Evolutionary conservation across 2,113 vertebrate species (phyloP).

Genomic region (Xyrauchen texanus): DNA sequence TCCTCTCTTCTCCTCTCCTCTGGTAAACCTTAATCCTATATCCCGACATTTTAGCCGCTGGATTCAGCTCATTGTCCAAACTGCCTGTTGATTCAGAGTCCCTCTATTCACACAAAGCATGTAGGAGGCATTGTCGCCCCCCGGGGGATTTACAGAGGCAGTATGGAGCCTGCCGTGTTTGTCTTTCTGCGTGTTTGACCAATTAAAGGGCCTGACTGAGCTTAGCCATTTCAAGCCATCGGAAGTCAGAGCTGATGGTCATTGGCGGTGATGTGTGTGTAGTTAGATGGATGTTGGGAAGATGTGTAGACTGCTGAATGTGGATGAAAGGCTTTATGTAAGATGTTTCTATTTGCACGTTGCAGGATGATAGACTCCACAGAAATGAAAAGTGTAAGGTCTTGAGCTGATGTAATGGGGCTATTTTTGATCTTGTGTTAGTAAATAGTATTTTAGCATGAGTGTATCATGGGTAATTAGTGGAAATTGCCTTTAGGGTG

Average conservation of each 20-base stretch:
- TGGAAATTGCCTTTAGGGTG: no score
- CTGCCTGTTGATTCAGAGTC: constrained; percentile 38
- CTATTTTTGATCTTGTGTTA: no score
- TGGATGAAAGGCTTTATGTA: no score
- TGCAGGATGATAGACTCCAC: no score
- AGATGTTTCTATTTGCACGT: no score
- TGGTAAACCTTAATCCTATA: constrained; percentile 17
- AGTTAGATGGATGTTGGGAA: constrained; percentile 4
- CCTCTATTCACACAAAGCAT: constrained; percentile 32
- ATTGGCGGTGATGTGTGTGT: not conserved
- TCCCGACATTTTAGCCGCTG: constrained; percentile 35
- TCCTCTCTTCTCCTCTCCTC: constrained; percentile 22
- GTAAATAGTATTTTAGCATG: no score
- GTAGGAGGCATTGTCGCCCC: not conserved
- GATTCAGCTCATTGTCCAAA: constrained; percentile 41
- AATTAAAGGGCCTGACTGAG: constrained; percentile 31
- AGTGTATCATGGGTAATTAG: no score
- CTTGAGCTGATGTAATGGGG: no score
- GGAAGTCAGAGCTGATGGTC: constrained; percentile 30
- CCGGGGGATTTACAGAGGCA: constrained; percentile 33
- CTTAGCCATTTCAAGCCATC: constrained; percentile 41
- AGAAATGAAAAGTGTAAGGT: no score
- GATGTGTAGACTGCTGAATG: not conserved
- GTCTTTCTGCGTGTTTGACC: constrained; percentile 55
- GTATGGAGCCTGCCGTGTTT: constrained; percentile 34